Base-by-base conservation (phyloP, 2,797 vertebrate genomes). In the Erethizon dorsatum region DNA sequence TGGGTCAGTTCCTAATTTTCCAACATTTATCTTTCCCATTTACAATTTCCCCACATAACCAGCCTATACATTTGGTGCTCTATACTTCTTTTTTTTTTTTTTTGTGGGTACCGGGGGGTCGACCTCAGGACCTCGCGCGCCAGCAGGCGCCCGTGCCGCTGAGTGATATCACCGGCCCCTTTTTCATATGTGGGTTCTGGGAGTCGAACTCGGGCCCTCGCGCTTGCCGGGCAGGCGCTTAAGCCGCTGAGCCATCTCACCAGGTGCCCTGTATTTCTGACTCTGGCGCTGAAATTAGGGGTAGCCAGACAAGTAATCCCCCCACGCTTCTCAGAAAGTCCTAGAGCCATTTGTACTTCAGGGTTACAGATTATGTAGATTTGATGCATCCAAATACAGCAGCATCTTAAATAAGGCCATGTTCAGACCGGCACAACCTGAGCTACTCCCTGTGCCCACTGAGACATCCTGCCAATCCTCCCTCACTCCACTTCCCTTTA, bases 1-100 rank as follows among this genome's bases (percentile, higher is more conserved):
- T 45, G 83, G 97, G 97, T 98, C 97, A 98, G 79, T 95, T 97
- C 96, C 97, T 98, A 84, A 96, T 97, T 98, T 98, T 98, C 98
- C 97, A 95, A 63, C 37, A 56, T 97, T 97, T 98, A 96, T 97
- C 95, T 97, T 98, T 97, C 95, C 92, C 92, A 79, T 97, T 98
- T 97, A 97, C 96, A 91, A 95, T 97, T 97, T 97, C 97, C 95
- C 97, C 88, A 87, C 6, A 88, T 80, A 93, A 96, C 97, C 11
- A 50, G 77, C 79, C 57, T 88, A 50, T 77, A 88, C 78, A 80
- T 93, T 94, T 5, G 0, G 57, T 84, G 52, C 87, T 79, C 78
- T 87, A 80, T 52, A 82, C 96, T 96, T 96, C 91, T 79, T 41
- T 41, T 41, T 41, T 41, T 41, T 41, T 41, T 41, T 41, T 41